Conservation (phyloP, 1,140 invertebrate species). For the Acromyrmex charruanus region DNA sequence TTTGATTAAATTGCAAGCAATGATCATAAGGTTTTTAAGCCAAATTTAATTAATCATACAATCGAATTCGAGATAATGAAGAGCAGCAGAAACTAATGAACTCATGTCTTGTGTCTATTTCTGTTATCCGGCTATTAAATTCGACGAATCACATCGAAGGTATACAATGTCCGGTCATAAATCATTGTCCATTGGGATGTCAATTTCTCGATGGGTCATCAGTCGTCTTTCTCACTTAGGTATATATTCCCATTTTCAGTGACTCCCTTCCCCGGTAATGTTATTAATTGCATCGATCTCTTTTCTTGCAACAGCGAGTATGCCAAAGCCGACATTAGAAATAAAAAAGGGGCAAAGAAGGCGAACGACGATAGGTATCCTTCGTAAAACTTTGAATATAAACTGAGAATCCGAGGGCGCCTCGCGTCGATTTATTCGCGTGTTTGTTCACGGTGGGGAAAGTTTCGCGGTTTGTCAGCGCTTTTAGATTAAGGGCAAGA, state of each 20-base stretch:
- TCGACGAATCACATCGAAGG: background rate
- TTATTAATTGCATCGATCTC: constrained; percentile 45
- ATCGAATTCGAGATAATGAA: background rate
- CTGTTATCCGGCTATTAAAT: constrained; percentile 4
- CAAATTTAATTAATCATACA: background rate
- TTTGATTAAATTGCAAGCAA: constrained; percentile 1
- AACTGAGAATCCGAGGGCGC: constrained; percentile 79
- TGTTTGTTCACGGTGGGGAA: constrained; percentile 85
- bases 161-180: background rate
- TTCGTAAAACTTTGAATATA: constrained; percentile 84
- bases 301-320: background rate
- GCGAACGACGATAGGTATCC: constrained; percentile 71
- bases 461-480: constrained; percentile 86
- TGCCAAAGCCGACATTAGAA: constrained; percentile 57
- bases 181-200: background rate
- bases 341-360: constrained; percentile 65
- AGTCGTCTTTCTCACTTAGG: constrained; percentile 14
- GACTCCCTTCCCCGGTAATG: background rate
- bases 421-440: constrained; percentile 84
- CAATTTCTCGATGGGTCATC: constrained; percentile 44
- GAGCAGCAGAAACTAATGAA: background rate
- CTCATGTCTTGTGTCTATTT: background rate
- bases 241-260: background rate
- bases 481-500: constrained; percentile 82
- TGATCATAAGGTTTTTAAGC: background rate